Conservation (phyloP, 2,888 invertebrate species). For the Dasypolia templi region DNA sequence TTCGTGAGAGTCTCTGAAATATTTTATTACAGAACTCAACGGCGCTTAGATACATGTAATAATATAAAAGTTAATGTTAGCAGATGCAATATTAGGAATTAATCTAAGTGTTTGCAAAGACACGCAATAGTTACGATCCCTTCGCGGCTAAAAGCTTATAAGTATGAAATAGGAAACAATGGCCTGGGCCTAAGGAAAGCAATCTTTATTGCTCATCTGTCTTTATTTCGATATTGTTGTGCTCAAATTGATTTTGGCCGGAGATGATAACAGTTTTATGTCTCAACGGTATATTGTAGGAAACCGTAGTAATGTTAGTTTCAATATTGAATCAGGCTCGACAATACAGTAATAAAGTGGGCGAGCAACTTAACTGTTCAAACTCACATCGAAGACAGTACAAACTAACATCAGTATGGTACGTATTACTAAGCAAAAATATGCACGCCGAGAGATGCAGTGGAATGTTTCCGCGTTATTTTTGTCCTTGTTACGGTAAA, state of each 20-base stretch:
- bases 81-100: constrained; percentile 52
- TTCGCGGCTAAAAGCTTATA: constrained; percentile 73
- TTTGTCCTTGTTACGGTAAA: constrained; percentile 74
- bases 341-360: constrained; percentile 74
- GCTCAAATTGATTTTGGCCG: constrained; percentile 84
- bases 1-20: constrained; percentile 43
- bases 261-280: constrained; percentile 85
- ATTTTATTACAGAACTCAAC: constrained; percentile 43
- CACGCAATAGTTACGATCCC: constrained; percentile 60
- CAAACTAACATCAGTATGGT: constrained; percentile 59
- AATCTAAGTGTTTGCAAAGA: constrained; percentile 52
- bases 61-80: constrained; percentile 34
- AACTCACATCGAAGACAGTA: constrained; percentile 68
- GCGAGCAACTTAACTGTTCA: constrained; percentile 73
- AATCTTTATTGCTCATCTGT: constrained; percentile 85
- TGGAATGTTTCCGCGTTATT: constrained; percentile 76
- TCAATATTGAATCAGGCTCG: constrained; percentile 82
- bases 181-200: constrained; percentile 77
- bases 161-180: constrained; percentile 84
- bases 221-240: constrained; percentile 82
- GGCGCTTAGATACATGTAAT: constrained; percentile 33
- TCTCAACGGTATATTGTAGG: constrained; percentile 81
- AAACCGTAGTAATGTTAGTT: constrained; percentile 82
- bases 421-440: constrained; percentile 75
- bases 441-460: constrained; percentile 71